Evolutionary conservation across 1,140 invertebrate genomes (phyloP).

Genomic region (Trichonephila clavipes): DNA sequence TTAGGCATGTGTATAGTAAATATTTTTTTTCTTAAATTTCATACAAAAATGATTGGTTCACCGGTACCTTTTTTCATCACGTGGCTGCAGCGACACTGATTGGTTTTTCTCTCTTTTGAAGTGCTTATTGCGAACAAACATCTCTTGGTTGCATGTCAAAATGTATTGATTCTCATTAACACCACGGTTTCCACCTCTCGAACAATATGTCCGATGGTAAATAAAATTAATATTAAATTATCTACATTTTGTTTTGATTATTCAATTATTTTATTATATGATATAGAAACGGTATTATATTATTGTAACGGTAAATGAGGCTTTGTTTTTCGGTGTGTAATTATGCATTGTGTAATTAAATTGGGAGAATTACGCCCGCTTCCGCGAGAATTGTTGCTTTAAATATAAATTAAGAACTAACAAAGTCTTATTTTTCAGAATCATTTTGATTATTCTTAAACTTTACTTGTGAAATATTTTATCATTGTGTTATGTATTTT

Average conservation of each 20-base stretch:
- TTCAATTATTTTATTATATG: background rate
- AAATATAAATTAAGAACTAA: too few species aligned
- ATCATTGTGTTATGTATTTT: too few species aligned
- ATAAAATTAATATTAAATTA: background rate
- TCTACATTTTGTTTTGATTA: background rate
- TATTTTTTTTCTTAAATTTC: background rate
- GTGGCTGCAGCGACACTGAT: background rate
- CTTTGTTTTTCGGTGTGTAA: background rate
- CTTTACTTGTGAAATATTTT: too few species aligned
- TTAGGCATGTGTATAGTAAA: background rate
- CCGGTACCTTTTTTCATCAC: background rate
- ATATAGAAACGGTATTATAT: background rate
- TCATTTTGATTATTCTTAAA: too few species aligned
- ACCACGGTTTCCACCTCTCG: constrained; percentile 23
- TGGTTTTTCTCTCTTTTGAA: constrained; percentile 16
- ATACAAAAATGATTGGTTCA: background rate
- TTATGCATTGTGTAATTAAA: background rate
- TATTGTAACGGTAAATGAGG: background rate
- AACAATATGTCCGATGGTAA: constrained; percentile 39
- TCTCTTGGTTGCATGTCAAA: constrained; percentile 12
- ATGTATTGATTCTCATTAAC: constrained; percentile 27
- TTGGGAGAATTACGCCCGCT: constrained; percentile 14
- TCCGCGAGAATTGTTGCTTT: background rate
- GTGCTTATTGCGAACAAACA: background rate
- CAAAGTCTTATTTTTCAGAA: too few species aligned